A percentile compares a stretch with the other conserved stretches of the same genome.
phyloP scores from a whole-genome alignment of 1,140 invertebrate genomes.

The Macrobrachium nipponense region DNA sequence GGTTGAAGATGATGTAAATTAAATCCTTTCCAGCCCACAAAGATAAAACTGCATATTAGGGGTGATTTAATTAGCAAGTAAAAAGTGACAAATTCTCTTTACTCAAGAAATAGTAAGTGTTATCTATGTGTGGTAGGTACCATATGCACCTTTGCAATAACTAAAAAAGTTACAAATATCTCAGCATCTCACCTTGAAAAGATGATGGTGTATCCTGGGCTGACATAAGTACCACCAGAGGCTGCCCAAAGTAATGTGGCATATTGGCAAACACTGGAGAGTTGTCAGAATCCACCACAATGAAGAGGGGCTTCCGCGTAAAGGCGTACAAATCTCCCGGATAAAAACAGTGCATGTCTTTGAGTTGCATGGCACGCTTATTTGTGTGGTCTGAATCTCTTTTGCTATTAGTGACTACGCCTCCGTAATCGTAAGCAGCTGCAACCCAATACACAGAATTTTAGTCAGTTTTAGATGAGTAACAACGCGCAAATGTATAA shows the following conservation, averaged over 20 bases:
- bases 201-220: conserved; percentile 88
- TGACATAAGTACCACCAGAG: conserved; percentile 94
- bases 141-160: too few relatives aligned
- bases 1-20: too few relatives aligned
- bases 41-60: too few relatives aligned
- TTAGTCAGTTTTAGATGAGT: too few relatives aligned
- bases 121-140: too few relatives aligned
- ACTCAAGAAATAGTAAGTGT: too few relatives aligned
- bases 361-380: conserved; percentile 52
- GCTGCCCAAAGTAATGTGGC: conserved; percentile 92
- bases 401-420: conserved; percentile 88
- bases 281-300: conserved; percentile 96
- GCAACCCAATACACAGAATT: not conserved
- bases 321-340: conserved; percentile 94
- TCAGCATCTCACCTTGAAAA: conserved; percentile 52
- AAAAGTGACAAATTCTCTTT: too few relatives aligned
- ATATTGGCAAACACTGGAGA: conserved; percentile 94
- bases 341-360: conserved; percentile 75
- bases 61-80: too few relatives aligned
- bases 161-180: too few relatives aligned
- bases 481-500: too few relatives aligned
- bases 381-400: conserved; percentile 76
- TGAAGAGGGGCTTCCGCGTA: conserved; percentile 90
- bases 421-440: conserved; percentile 93
- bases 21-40: too few relatives aligned